phyloP scores from a whole-genome alignment of 1,140 invertebrate genomes.

The Lepidurus couesii region DNA sequence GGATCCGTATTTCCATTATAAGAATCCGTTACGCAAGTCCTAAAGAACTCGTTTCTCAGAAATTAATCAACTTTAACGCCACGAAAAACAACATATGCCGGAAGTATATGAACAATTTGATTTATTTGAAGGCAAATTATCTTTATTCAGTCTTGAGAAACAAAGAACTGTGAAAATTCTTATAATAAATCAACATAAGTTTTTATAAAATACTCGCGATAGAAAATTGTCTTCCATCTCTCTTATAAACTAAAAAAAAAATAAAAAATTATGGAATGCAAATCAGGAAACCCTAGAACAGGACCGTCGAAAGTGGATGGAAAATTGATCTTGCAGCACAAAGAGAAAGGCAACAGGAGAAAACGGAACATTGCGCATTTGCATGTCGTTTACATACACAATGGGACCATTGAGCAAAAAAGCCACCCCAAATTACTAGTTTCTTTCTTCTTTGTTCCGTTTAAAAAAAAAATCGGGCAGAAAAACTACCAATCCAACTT shows the following conservation, averaged over 20 bases:
- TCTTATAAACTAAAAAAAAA: background rate
- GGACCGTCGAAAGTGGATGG: background rate
- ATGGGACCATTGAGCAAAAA: constrained; percentile 12
- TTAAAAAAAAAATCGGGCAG: too few species aligned
- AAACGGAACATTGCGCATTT: background rate
- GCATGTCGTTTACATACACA: background rate
- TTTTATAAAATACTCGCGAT: background rate
- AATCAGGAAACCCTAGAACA: background rate
- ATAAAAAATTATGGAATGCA: background rate
- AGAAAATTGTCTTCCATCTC: background rate
- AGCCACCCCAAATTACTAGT: background rate
- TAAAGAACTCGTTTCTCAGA: background rate
- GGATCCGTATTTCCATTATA: background rate
- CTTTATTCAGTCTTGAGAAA: too few species aligned
- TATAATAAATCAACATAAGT: too few species aligned
- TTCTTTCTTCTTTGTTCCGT: too few species aligned
- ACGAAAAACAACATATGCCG: background rate
- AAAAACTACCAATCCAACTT: too few species aligned
- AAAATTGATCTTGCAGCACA: background rate
- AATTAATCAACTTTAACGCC: background rate
- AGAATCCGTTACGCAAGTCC: background rate
- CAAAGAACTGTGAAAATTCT: too few species aligned
- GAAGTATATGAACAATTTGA: background rate
- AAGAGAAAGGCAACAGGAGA: background rate
- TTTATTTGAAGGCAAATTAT: too few species aligned